Conservation (phyloP, 1,140 invertebrate species). For the Heliconius himera region DNA sequence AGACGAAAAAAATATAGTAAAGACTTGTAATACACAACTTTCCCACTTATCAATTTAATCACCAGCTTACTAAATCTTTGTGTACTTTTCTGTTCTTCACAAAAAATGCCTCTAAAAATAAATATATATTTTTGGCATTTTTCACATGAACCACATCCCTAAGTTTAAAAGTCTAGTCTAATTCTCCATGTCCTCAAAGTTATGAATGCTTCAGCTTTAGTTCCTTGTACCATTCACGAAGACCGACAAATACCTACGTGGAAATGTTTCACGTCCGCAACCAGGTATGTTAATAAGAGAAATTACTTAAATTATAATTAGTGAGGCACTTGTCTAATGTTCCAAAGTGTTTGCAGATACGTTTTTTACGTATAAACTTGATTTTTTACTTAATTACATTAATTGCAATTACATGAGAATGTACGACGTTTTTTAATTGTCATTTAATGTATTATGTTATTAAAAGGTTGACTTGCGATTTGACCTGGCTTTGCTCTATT, state of each 20-base stretch:
- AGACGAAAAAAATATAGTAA: no score
- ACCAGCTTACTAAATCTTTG: background rate
- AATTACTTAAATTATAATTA: conserved; percentile 14
- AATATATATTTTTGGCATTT: background rate
- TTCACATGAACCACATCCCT: conserved; percentile 31
- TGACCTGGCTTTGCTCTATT: no score
- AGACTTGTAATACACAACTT: no score
- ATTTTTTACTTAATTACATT: background rate
- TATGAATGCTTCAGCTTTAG: conserved; percentile 39
- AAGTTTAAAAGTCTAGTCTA: conserved; percentile 35
- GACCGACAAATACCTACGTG: conserved; percentile 22
- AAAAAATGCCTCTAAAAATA: background rate
- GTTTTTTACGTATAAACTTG: conserved; percentile 49
- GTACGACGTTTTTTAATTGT: no score
- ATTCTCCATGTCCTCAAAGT: conserved; percentile 30
- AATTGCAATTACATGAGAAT: background rate
- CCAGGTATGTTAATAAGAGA: conserved; percentile 32
- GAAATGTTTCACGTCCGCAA: conserved; percentile 38
- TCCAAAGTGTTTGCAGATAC: conserved; percentile 38
- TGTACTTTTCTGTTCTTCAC: background rate
- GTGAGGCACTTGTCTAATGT: conserved; percentile 5
- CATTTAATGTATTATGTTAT: no score
- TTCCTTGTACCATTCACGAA: conserved; percentile 36
- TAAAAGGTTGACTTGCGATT: no score
- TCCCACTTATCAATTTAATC: no score